Percentiles rank a stretch among this genome's conserved stretches.
Conservation (phyloP, 2,797 vertebrate species). For the Enteromius anoplus region DNA sequence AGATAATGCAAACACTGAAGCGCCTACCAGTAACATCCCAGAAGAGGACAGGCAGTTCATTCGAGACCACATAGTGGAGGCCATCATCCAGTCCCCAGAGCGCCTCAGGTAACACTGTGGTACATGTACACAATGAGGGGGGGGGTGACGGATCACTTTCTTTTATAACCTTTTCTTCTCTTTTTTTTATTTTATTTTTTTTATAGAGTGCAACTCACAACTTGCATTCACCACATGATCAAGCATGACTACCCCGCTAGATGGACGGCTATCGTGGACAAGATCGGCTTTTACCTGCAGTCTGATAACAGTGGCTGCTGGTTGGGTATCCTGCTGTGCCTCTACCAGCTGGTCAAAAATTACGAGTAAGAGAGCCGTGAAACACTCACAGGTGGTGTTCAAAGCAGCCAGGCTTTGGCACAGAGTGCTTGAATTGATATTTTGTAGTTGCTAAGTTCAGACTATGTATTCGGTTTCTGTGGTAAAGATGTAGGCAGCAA, state of each 20-base stretch:
- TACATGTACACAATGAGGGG: background rate
- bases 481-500: background rate
- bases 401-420: background rate
- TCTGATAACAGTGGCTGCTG: constrained; percentile 94
- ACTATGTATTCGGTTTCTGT: background rate
- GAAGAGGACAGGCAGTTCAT: constrained; percentile 96
- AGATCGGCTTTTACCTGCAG: constrained; percentile 97
- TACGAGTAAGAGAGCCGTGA: constrained; percentile 87
- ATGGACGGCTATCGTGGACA: constrained; percentile 97
- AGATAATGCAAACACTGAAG: constrained; percentile 84
- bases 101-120: constrained; percentile 86
- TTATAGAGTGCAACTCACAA: constrained; percentile 94
- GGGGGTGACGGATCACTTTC: background rate
- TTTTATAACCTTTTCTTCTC: background rate
- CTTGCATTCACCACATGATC: constrained; percentile 99
- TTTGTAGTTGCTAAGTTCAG: background rate
- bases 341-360: constrained; percentile 99
- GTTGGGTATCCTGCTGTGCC: constrained; percentile 97
- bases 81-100: constrained; percentile 98
- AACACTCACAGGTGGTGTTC: background rate
- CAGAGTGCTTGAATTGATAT: background rate
- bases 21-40: constrained; percentile 90
- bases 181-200: too few relatives aligned
- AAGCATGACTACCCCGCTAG: constrained; percentile 97
- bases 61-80: constrained; percentile 97